These are phyloP conservation scores for crab-eating macaque (Macaca fascicularis) DNA, from an alignment of 2,113 vertebrate species.

Conservation along the genomic window DNA sequence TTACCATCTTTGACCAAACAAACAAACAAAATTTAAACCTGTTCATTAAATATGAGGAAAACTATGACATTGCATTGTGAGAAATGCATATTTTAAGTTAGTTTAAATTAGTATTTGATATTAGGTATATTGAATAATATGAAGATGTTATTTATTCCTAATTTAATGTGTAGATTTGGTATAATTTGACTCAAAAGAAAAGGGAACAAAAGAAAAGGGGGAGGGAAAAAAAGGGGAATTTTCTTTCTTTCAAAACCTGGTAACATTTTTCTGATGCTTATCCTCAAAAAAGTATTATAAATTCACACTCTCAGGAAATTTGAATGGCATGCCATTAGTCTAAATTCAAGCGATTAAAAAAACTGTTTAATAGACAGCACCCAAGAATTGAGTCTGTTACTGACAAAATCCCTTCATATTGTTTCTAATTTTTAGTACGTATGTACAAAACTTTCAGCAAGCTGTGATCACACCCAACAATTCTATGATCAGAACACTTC, in stretches of 20 bases:
- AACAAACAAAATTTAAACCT: not conserved
- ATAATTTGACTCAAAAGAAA: not conserved
- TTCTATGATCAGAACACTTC: not conserved
- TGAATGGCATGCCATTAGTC: not conserved
- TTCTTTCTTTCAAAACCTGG: not conserved
- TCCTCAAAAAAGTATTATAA: not conserved
- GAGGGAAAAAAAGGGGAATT: not conserved
- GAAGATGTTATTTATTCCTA: not conserved
- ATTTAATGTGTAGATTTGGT: not conserved
- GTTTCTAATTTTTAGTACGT: not conserved
- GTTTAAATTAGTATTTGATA: not conserved
- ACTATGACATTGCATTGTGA: not conserved
- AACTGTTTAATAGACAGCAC: not conserved
- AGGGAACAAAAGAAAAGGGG: not conserved
- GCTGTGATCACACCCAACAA: not conserved
- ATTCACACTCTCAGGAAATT: not conserved
- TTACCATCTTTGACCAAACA: not conserved
- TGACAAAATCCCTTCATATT: not conserved
- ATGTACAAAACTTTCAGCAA: not conserved
- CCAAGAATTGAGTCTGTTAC: not conserved
- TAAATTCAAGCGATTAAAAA: not conserved
- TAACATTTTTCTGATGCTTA: not conserved
- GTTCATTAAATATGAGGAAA: not conserved
- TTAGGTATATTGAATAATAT: not conserved
- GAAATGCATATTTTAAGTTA: not conserved